These are phyloP conservation scores for Halisarca cf. caerulea DNA, from an alignment of 37 sponge, comb jelly and placozoan genomes.

Conservation along the genomic window DNA sequence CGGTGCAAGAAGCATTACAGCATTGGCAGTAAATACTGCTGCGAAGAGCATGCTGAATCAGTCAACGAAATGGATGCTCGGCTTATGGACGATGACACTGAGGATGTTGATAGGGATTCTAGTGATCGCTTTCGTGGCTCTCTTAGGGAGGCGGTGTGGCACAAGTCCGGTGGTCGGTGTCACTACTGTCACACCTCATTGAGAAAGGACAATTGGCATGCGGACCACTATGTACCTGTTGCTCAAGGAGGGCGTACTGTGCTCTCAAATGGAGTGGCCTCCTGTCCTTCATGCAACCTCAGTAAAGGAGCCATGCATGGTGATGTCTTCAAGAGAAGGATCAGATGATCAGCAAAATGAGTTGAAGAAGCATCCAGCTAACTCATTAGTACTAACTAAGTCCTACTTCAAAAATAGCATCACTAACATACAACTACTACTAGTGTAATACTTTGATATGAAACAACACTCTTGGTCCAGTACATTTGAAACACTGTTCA, in stretches of 20 bases:
- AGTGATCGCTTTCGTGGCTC: not conserved
- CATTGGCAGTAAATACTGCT: not conserved
- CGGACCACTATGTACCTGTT: constrained; percentile 11
- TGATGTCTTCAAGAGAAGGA: not conserved
- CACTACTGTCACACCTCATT: not conserved
- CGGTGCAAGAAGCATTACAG: not conserved
- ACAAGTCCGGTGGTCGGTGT: not conserved
- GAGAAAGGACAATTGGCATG: not conserved
- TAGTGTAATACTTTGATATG: too few species aligned
- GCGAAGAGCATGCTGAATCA: not conserved
- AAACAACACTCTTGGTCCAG: too few species aligned
- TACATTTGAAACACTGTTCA: too few species aligned
- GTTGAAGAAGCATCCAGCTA: too few species aligned
- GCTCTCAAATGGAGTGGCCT: constrained; percentile 1
- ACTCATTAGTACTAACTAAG: too few species aligned
- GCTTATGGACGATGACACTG: not conserved
- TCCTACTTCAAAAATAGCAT: too few species aligned
- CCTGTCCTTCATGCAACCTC: constrained; percentile 20
- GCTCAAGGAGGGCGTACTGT: not conserved
- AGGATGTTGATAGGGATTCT: not conserved
- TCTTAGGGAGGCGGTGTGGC: not conserved
- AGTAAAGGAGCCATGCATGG: not conserved
- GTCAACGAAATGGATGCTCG: not conserved
- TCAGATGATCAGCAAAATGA: too few species aligned
- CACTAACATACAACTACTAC: too few species aligned